Evolutionary conservation across 2,113 vertebrate species (phyloP), one percentile per base, ranked within the genome.

Genomic region (Actenoides hombroni): DNA sequence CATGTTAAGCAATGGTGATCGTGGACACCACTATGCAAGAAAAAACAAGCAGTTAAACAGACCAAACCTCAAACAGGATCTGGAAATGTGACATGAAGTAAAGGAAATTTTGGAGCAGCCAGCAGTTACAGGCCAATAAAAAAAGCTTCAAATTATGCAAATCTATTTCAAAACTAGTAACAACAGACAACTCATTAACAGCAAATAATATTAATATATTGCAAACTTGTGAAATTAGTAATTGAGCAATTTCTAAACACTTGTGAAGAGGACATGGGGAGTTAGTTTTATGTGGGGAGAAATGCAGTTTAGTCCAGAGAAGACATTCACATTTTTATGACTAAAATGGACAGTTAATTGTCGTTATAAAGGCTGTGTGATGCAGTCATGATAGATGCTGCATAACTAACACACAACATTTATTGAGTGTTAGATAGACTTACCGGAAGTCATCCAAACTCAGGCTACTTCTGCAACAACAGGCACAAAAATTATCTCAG

Each of bases 401-500:
- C 42, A 7, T 23, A 60, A 33, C 92, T 97, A 96, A 94, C 70
- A 95, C 64, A 86, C 77, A 98, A 98, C 97, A 98, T 95, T 84
- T 95, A 96, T 84, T 69, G 96, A 98, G 98, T 98, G 97, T 97
- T 91, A 91, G 81, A 94, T 85, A 89, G 98, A 99, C 99, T 99
- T 98, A 99, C 99, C 98, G 98, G 90, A 98, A 98, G 86, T 99
- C 99, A 95, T 99, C 99, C 98, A 99, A 97, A 98, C 98, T 98
- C 98, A 99, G 98, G 99, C 99, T 99, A 99, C 99, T 99, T 99
- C 99, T 99, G 99, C 97, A 99, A 99, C 98, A 99, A 98, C 97
- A 99, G 98, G 98, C 98, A 99, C 91, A 98, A 92, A 75, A 94
- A 98, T 99, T 98, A 99, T 86, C 95, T 61, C 97, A 86, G 93